Percentiles rank a stretch among this genome's conserved stretches.
These are phyloP conservation scores for Heliconius aoede DNA, from an alignment of 2,888 invertebrate genomes.

Conservation along the genomic window DNA sequence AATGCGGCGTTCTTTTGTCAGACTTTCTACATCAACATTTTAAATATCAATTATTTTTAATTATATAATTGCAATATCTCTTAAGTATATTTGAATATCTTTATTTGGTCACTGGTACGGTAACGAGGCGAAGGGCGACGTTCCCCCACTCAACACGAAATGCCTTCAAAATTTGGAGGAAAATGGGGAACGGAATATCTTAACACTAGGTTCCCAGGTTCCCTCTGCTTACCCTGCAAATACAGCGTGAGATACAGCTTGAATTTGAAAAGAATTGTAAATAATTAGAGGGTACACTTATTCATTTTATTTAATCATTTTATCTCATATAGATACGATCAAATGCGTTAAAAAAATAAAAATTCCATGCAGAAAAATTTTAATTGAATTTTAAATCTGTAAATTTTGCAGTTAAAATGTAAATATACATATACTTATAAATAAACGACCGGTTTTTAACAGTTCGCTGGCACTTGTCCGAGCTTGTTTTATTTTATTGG, in stretches of 20 bases:
- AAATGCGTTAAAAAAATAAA: not conserved
- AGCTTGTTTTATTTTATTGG: conserved; percentile 22
- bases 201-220: too few relatives aligned
- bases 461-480: conserved; percentile 21
- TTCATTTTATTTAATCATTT: not conserved
- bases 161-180: too few relatives aligned
- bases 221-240: too few relatives aligned
- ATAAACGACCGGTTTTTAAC: conserved; percentile 25
- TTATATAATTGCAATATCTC: not conserved
- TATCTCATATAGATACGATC: too few relatives aligned
- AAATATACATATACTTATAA: not conserved
- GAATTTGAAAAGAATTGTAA: not conserved
- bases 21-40: conserved; percentile 25
- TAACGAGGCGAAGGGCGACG: too few relatives aligned
- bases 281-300: not conserved
- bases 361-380: not conserved
- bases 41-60: conserved; percentile 22
- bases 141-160: too few relatives aligned
- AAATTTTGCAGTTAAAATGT: not conserved
- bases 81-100: not conserved
- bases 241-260: too few relatives aligned
- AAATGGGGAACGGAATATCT: too few relatives aligned
- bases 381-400: too few relatives aligned
- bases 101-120: too few relatives aligned
- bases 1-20: not conserved